Conservation (phyloP, 2,888 invertebrate genomes). For the Panorpa germanica region DNA sequence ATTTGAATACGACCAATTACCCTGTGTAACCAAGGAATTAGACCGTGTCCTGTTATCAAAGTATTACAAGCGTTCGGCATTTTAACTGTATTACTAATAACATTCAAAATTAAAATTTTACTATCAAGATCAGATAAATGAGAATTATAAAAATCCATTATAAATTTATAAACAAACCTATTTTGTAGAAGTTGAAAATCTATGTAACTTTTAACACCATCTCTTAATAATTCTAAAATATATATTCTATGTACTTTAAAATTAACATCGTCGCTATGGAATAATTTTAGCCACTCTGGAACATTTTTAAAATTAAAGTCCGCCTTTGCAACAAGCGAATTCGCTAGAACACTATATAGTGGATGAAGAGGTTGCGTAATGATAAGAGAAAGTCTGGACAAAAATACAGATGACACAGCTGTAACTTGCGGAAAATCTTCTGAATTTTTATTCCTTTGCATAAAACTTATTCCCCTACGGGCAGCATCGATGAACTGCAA, state of each 20-base stretch:
- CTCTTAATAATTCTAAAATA: conserved; percentile 54
- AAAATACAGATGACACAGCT: conserved; percentile 43
- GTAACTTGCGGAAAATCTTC: conserved; percentile 31
- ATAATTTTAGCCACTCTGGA: conserved; percentile 75
- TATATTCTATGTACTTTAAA: conserved; percentile 50
- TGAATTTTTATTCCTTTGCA: conserved; percentile 17
- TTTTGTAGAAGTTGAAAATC: conserved; percentile 59
- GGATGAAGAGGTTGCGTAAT: conserved; percentile 55
- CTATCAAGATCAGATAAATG: conserved; percentile 38
- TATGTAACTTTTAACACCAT: conserved; percentile 53
- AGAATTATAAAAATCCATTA: conserved; percentile 50
- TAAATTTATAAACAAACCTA: conserved; percentile 55
- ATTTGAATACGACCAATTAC: conserved; percentile 19
- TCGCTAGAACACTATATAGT: conserved; percentile 59
- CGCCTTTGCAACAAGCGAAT: conserved; percentile 60
- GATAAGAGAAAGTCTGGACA: conserved; percentile 48
- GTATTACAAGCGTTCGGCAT: conserved; percentile 44
- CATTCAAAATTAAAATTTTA: conserved; percentile 44
- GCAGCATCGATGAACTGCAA: conserved; percentile 46
- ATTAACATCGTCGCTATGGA: conserved; percentile 59
- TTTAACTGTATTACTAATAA: conserved; percentile 38
- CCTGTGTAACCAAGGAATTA: conserved; percentile 47
- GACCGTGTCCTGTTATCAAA: conserved; percentile 44
- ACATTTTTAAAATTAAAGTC: conserved; percentile 55
- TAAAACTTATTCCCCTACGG: conserved; percentile 34